A percentile compares a stretch with the other conserved stretches of the same genome.
phyloP scores from a whole-genome alignment of 2,888 invertebrate genomes.

The Lobophora halterata region DNA sequence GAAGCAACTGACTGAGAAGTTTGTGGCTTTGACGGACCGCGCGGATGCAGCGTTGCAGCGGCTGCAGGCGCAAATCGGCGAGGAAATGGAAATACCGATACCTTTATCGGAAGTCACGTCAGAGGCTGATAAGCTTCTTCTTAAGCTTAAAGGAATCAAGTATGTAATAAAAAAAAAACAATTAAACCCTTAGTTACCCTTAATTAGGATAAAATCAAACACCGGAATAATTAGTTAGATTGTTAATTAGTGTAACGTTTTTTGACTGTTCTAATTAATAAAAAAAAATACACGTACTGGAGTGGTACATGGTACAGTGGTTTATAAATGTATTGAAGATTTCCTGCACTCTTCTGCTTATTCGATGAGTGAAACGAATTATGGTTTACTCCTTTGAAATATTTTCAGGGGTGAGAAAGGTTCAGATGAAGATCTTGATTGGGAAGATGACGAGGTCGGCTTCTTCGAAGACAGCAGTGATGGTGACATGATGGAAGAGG shows the following conservation, averaged over 20 bases:
- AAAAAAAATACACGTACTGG: no score
- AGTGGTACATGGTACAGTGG: no score
- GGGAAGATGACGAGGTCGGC: conserved; percentile 55
- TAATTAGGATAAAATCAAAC: no score
- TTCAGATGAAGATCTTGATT: conserved; percentile 54
- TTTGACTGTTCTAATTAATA: no score
- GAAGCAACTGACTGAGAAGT: conserved; percentile 69
- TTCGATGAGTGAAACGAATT: no score
- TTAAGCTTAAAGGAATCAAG: conserved; percentile 61
- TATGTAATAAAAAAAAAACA: no score
- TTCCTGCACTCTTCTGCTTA: no score
- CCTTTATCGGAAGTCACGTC: conserved; percentile 57
- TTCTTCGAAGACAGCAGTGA: conserved; percentile 60
- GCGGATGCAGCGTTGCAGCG: conserved; percentile 69
- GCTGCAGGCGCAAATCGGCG: conserved; percentile 57
- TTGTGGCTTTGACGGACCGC: conserved; percentile 67
- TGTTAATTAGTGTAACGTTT: no score
- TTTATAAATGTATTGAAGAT: no score
- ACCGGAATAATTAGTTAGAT: no score
- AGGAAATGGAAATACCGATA: conserved; percentile 46
- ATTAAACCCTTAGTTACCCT: no score
- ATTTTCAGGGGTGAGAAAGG: conserved; percentile 51
- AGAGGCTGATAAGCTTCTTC: conserved; percentile 56
- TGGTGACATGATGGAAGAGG: conserved; percentile 62
- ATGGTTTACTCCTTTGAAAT: no score